phyloP scores from a whole-genome alignment of 1,140 invertebrate species.

The Aphidius ervi region DNA sequence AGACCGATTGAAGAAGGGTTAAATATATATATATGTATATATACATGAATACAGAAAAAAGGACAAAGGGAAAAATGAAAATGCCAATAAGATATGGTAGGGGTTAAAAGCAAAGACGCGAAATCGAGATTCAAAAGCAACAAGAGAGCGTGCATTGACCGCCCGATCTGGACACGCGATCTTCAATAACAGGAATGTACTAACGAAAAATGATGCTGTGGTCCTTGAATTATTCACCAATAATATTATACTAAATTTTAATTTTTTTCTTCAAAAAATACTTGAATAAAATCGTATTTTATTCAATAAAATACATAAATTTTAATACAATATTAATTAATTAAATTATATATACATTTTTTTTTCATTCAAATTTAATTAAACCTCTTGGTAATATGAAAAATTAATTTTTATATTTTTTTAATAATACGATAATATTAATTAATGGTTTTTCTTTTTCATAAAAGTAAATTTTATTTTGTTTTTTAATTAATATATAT shows the following conservation, averaged over 20 bases:
- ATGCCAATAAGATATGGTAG: constrained; percentile 1
- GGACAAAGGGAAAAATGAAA: constrained; percentile 18
- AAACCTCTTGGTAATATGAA: too few relatives aligned
- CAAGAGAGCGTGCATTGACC: constrained; percentile 41
- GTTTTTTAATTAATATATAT: too few relatives aligned
- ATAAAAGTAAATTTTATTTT: too few relatives aligned
- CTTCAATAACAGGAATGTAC: constrained; percentile 17
- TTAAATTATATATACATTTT: background rate
- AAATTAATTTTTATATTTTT: too few relatives aligned
- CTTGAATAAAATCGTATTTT: too few relatives aligned
- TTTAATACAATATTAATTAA: too few relatives aligned
- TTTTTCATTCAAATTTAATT: background rate
- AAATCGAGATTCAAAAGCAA: constrained; percentile 36
- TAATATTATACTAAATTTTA: too few relatives aligned
- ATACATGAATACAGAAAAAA: constrained; percentile 11
- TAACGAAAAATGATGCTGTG: constrained; percentile 3
- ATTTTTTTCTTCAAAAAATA: too few relatives aligned
- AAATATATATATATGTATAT: constrained; percentile 10
- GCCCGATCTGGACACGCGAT: constrained; percentile 34
- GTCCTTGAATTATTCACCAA: background rate
- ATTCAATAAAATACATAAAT: too few relatives aligned
- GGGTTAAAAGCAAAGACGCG: constrained; percentile 25
- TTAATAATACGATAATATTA: too few relatives aligned
- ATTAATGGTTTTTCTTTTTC: too few relatives aligned
- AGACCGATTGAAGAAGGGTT: constrained; percentile 10